phyloP scores from a whole-genome alignment of 92 coral and sea anemone genomes.

The Meandrina meandrites region DNA sequence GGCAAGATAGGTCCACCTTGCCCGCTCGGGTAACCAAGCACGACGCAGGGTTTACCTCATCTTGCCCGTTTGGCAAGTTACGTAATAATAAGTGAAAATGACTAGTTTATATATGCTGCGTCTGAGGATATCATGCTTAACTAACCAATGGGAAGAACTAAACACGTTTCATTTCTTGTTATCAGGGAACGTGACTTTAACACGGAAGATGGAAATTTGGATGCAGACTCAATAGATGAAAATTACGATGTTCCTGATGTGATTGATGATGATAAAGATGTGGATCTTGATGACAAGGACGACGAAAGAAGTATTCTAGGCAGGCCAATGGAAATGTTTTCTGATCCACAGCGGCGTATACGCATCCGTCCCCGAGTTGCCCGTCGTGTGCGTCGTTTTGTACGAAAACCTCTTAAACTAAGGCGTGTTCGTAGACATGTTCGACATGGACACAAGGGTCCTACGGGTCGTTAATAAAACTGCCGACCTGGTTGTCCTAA shows the following conservation, averaged over 20 bases:
- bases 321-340: background rate
- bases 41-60: too few species aligned
- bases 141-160: too few species aligned
- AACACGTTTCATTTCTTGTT: background rate
- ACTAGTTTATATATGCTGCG: too few species aligned
- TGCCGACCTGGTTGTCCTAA: background rate
- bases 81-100: too few species aligned
- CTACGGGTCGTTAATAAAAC: background rate
- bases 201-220: background rate
- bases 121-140: too few species aligned
- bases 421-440: background rate
- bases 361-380: background rate
- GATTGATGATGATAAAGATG: background rate
- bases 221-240: background rate
- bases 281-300: background rate
- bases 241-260: background rate
- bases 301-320: background rate
- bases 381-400: background rate
- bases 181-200: background rate
- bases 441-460: background rate
- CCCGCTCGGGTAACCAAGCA: too few species aligned
- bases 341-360: background rate
- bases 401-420: background rate
- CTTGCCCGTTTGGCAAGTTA: too few species aligned
- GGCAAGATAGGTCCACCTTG: too few species aligned